Base-by-base conservation (phyloP, 1,140 invertebrate genomes). In the Drosophila lowei region DNA sequence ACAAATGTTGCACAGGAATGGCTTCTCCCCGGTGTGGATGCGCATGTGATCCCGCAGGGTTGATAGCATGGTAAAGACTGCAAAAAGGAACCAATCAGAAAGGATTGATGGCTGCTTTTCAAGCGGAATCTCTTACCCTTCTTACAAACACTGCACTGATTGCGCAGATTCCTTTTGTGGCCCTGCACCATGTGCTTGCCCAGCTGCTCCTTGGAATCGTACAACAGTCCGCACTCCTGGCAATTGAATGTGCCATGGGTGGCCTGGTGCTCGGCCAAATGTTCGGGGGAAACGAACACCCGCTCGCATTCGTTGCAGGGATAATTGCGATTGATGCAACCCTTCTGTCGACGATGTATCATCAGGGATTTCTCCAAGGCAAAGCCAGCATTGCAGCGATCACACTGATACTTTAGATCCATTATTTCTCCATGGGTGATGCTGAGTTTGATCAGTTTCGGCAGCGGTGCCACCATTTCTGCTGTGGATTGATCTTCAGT, bases 141-240 rank as follows among this genome's bases (percentile, higher is more conserved):
- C 41, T 92, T 92, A 67, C 94, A 95, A 9, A 93, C 80, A 6
- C 91, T 86, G 77, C 94, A 95, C 18, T 92, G 91, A 74, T 94
- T 93, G 34, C 93, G 93, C 25, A 93, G 92, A 46, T 92, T 92
- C 0, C 92, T 88, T 59, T 92, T 92, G 72, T 94, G 93, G 9
- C 90, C 86, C 80, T 74, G 92, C 64, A 79, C 92, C 63, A 90
- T 89, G 56, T 92, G 92, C 38, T 89, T 73, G 47, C 90, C 85
- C 18, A 92, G 73, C 64, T 92, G 85, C 18, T 92, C 91, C 50
- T 81, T 89, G 1, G 90, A 90, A 11, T 89, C 79, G 41, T 81
- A 92, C 2, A 72, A 70, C 50, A 90, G 53, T 0, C 75, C 72
- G 57, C 92, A 93, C 41, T 92, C 79, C 23, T 72, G 75, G 60